A percentile compares a stretch with the other conserved stretches of the same genome.
phyloP scores from a whole-genome alignment of 2,888 invertebrate genomes.

The Melieria picta region DNA sequence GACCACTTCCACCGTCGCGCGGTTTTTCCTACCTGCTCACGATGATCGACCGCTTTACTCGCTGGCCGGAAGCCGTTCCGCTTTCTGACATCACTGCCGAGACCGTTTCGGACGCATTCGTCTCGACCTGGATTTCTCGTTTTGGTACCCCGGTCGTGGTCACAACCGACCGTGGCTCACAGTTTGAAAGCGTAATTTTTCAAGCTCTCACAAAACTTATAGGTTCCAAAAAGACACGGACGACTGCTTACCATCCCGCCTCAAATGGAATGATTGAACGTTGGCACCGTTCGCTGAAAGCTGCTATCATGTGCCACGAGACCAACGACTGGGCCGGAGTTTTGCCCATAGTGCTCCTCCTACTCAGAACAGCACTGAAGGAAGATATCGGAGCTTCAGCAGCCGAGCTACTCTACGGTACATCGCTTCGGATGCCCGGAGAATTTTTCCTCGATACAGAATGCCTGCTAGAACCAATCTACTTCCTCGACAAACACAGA shows the following conservation, averaged over 20 bases:
- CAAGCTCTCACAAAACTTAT: constrained; percentile 10
- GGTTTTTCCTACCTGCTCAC: neutral
- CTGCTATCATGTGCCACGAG: neutral
- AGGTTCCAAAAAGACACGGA: neutral
- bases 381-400: neutral
- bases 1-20: too few relatives aligned
- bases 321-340: neutral
- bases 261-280: constrained; percentile 15
- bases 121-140: constrained; percentile 6
- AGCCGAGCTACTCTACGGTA: neutral
- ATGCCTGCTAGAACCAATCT: too few relatives aligned
- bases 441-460: neutral
- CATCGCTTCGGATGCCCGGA: neutral
- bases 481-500: too few relatives aligned
- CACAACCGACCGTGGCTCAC: constrained; percentile 11
- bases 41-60: constrained; percentile 7
- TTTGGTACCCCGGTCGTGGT: constrained; percentile 11
- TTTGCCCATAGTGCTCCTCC: neutral
- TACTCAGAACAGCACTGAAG: neutral
- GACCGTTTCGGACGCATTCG: constrained; percentile 4
- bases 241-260: neutral
- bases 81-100: neutral
- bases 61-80: neutral
- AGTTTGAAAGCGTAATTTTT: constrained; percentile 12
- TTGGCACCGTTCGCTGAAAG: constrained; percentile 9